Percentiles rank a stretch among this genome's conserved stretches.
Evolutionary conservation across 2,113 vertebrate genomes (phyloP).

Genomic region (Chaetodon trifascialis): DNA sequence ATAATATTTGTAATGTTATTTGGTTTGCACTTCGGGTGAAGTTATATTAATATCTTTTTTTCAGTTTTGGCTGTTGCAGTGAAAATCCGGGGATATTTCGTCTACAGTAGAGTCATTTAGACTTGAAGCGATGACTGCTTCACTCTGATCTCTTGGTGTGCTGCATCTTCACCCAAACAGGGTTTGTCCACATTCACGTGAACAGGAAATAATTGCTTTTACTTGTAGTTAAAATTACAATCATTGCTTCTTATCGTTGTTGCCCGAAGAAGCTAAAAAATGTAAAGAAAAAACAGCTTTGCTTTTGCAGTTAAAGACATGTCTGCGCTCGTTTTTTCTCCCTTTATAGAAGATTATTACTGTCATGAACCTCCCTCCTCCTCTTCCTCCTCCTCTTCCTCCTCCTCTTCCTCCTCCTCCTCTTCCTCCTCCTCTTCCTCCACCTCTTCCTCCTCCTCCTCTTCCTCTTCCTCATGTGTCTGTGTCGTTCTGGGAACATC

Average conservation of each 20-base stretch:
- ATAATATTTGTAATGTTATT: too few species aligned
- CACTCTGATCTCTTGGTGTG: too few species aligned
- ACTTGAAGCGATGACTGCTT: too few species aligned
- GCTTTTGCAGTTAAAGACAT: background rate
- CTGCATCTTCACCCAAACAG: too few species aligned
- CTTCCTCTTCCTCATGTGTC: background rate
- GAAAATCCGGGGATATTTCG: too few species aligned
- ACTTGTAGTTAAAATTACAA: background rate
- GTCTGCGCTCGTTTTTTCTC: background rate
- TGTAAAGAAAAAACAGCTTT: background rate
- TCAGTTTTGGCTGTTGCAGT: too few species aligned
- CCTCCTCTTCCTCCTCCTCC: background rate
- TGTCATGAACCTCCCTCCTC: background rate
- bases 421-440: background rate
- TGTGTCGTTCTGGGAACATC: slow-evolving; percentile 50
- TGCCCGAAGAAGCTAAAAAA: background rate
- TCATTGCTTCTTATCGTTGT: background rate
- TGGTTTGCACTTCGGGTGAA: too few species aligned
- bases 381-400: background rate
- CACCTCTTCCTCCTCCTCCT: background rate
- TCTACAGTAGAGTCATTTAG: too few species aligned
- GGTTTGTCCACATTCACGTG: too few species aligned
- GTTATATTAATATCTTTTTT: too few species aligned
- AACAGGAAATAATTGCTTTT: too few species aligned
- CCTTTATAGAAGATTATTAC: background rate